Percentiles rank a stretch among this genome's conserved stretches.
Conservation (phyloP, 2,797 vertebrate genomes). For the Sitta carolinensis region DNA sequence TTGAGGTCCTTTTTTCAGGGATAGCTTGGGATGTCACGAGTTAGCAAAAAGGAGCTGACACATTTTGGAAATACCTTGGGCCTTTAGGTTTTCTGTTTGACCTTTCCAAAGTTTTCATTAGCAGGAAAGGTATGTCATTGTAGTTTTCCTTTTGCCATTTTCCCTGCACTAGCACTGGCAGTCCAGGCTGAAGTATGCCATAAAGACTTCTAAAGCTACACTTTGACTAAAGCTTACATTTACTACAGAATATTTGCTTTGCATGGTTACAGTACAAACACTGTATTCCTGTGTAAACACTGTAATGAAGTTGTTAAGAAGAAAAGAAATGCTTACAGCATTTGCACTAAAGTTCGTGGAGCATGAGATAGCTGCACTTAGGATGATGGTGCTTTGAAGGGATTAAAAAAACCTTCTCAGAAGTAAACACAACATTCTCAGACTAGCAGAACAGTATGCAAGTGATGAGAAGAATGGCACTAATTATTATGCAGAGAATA, state of each 20-base stretch:
- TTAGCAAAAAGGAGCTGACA: background rate
- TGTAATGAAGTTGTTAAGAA: constrained; percentile 37
- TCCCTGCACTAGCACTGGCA: background rate
- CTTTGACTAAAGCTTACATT: constrained; percentile 38
- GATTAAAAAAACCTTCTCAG: constrained; percentile 10
- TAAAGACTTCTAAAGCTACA: background rate
- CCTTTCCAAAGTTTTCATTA: background rate
- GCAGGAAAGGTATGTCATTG: background rate
- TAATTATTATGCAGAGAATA: background rate
- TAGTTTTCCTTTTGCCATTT: background rate
- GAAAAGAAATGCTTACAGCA: background rate
- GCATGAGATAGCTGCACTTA: background rate
- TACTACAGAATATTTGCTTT: constrained; percentile 15
- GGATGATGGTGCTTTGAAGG: background rate
- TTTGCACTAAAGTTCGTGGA: constrained; percentile 27
- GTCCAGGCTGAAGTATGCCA: background rate
- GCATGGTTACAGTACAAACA: background rate
- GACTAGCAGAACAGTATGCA: background rate
- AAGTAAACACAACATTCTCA: constrained; percentile 6
- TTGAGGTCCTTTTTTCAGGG: background rate
- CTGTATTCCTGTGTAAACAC: background rate
- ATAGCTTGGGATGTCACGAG: fast-evolving
- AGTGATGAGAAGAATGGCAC: background rate
- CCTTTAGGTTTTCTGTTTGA: background rate
- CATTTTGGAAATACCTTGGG: background rate